phyloP scores from a whole-genome alignment of 2,888 invertebrate species.

The Argyra leucocephala region DNA sequence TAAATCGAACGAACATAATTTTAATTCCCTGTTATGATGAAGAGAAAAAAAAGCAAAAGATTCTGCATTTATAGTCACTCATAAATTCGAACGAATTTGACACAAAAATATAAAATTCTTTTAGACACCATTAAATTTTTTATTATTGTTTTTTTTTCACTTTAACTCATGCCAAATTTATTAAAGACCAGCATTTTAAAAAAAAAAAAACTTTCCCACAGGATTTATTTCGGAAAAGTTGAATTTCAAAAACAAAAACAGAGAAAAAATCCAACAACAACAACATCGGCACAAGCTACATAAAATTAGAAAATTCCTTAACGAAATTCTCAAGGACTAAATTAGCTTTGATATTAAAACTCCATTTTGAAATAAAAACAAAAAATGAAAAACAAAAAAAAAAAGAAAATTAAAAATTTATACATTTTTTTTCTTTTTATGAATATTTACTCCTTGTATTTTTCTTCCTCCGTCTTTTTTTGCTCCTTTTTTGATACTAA shows the following conservation, averaged over 20 bases:
- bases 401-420: constrained; percentile 6
- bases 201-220: background rate
- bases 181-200: background rate
- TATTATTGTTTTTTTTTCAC: too few relatives aligned
- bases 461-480: too few relatives aligned
- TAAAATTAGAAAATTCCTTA: background rate
- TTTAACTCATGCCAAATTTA: too few relatives aligned
- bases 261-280: background rate
- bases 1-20: too few relatives aligned
- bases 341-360: constrained; percentile 3
- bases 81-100: too few relatives aligned
- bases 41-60: too few relatives aligned
- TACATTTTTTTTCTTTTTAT: background rate
- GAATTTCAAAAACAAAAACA: background rate
- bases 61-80: too few relatives aligned
- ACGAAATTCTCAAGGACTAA: background rate
- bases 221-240: background rate
- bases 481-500: too few relatives aligned
- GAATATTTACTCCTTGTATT: background rate
- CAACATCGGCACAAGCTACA: background rate
- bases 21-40: too few relatives aligned
- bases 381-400: background rate
- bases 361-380: background rate
- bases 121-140: background rate
- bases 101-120: background rate